Base-by-base conservation (phyloP, 2,888 invertebrate genomes). In the Ametastegia equiseti region DNA sequence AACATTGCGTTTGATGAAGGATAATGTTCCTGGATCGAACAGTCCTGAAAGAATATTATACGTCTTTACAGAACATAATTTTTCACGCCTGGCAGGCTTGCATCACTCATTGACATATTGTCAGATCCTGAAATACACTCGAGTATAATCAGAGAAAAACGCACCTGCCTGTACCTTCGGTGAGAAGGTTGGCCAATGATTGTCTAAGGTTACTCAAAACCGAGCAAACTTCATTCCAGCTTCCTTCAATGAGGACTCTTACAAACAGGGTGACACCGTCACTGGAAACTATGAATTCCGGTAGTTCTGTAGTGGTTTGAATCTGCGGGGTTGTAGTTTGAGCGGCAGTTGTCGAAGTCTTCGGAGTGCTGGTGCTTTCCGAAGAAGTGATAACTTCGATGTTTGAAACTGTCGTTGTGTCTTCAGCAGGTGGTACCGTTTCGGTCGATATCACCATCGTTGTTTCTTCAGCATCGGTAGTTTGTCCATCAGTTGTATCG, bases 1-100 rank as follows among this genome's bases (percentile, higher is more conserved):
- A 81, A 73, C 91, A 91, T 2, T 88, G 89, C 65, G 88, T 88
- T 77, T 88, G 86, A 83, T 89, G 87, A 71, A 90, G 85, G 13
- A 88, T 82, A 78, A 91, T 86, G 85, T 90, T 91, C 50, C 82
- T 84, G 9, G 85, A 83, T 7, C 85, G 83, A 75, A 90, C 83
- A 19, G 80, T 83, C 63, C 91, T 91, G 86, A 19, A 86, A 88
- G 4, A 19, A 30, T 19, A 67, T 2, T n/a, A 11, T 19, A 13
- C 13, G 65, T 63, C 19, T 0, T 36, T 47, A n/a, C 7, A 45
- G 27, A 5, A 42, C 15, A 30, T 15, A 15, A 19, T 71, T n/a
- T 71, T 45, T 27, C 15, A 60, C 23, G 5, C 5, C 30, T 60
- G 13, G 30, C 11, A 15, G 30, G 27, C 30, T 13, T 60, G 30